Conservation (phyloP, 2,888 invertebrate species). For the Gymnosoma rotundatum region DNA sequence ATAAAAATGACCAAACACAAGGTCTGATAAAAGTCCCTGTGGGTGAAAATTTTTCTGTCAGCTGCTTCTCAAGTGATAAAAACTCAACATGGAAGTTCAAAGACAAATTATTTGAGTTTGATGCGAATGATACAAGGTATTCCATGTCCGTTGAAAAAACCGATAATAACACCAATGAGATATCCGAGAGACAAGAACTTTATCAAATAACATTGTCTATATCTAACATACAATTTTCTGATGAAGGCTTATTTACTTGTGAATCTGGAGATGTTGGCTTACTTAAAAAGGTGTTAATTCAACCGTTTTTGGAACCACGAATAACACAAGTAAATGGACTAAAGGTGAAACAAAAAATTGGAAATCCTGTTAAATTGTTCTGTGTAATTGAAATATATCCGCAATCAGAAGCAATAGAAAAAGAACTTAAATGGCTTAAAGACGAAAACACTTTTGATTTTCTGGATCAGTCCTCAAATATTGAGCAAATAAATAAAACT, state of each 20-base stretch:
- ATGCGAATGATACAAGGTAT: conserved; percentile 78
- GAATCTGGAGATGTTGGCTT: conserved; percentile 81
- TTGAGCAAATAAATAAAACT: conserved; percentile 84
- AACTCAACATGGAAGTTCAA: conserved; percentile 85
- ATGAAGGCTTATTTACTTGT: conserved; percentile 86
- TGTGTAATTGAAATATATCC: conserved; percentile 86
- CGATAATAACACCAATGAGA: conserved; percentile 75
- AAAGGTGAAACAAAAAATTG: conserved; percentile 83
- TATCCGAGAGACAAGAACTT: conserved; percentile 80
- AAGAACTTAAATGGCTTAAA: conserved; percentile 84
- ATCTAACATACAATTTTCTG: conserved; percentile 83
- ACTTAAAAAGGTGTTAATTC: conserved; percentile 73
- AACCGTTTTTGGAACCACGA: conserved; percentile 81
- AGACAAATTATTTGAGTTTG: conserved; percentile 83
- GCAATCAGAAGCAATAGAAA: conserved; percentile 79
- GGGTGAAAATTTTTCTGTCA: conserved; percentile 83
- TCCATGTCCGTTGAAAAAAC: conserved; percentile 61
- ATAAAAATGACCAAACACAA: conserved; percentile 47
- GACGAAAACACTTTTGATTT: conserved; percentile 80
- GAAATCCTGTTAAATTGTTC: conserved; percentile 83
- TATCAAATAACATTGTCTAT: conserved; percentile 83
- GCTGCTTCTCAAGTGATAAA: conserved; percentile 83
- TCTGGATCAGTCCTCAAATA: conserved; percentile 79
- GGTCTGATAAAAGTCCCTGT: conserved; percentile 69
- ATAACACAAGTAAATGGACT: conserved; percentile 81